Evolutionary conservation across 2,113 vertebrate genomes (phyloP).

Genomic region (Panthera tigris): DNA sequence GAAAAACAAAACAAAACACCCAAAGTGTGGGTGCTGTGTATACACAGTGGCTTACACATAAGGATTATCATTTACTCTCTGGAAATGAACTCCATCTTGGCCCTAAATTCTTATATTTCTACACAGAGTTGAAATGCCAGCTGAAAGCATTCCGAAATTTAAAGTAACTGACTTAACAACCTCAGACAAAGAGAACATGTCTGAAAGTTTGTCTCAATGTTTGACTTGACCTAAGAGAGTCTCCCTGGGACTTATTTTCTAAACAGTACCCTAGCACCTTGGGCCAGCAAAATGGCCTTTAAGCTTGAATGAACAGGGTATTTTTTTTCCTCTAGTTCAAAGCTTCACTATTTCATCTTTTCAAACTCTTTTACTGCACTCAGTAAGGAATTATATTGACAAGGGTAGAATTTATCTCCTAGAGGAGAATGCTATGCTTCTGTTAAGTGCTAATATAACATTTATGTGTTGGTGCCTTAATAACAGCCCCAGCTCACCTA

Average conservation of each 20-base stretch:
- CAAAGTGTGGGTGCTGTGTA: not conserved
- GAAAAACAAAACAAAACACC: not conserved
- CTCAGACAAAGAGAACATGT: conserved; percentile 86
- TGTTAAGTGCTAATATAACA: conserved; percentile 95
- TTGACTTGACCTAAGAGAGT: conserved; percentile 88
- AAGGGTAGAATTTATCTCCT: conserved; percentile 92
- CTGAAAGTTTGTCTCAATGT: conserved; percentile 84
- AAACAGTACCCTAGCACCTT: conserved; percentile 84
- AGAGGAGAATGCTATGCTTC: conserved; percentile 87
- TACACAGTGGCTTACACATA: conserved; percentile 73
- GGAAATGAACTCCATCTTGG: conserved; percentile 75
- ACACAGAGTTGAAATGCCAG: conserved; percentile 79
- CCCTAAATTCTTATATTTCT: conserved; percentile 79
- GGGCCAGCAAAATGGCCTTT: conserved; percentile 93
- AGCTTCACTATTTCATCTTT: conserved; percentile 88
- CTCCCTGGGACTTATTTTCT: conserved; percentile 82
- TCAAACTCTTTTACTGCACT: conserved; percentile 86
- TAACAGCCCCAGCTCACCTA: conserved; percentile 88
- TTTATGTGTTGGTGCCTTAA: conserved; percentile 92
- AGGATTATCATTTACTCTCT: conserved; percentile 79
- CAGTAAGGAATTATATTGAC: conserved; percentile 93
- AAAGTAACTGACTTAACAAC: conserved; percentile 87
- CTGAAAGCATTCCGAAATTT: conserved; percentile 81
- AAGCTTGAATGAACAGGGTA: conserved; percentile 91
- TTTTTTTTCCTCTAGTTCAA: conserved; percentile 78